phyloP scores from a whole-genome alignment of 2,113 vertebrate species.

The Plestiodon gilberti region DNA sequence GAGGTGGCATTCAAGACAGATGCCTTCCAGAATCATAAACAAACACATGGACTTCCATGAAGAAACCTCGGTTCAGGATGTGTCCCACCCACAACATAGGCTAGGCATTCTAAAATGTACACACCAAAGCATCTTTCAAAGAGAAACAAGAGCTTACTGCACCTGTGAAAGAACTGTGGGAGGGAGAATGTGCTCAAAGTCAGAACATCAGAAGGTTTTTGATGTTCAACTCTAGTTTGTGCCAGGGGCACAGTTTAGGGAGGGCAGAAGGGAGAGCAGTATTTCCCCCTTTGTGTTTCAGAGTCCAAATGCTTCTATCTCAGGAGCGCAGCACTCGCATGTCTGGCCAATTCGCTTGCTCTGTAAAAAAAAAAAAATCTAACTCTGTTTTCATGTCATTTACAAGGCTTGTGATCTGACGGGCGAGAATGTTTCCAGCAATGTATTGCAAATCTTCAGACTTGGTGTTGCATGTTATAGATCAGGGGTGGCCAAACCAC shows the following conservation, averaged over 20 bases:
- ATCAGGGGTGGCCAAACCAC: too few species aligned
- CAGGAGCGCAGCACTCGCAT: background rate
- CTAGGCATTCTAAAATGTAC: background rate
- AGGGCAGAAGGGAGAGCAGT: too few species aligned
- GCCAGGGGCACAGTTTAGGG: background rate
- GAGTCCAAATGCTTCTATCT: background rate
- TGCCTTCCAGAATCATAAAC: background rate
- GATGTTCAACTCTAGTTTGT: background rate
- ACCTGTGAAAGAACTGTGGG: background rate
- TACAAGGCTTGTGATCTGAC: background rate
- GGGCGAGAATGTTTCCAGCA: background rate
- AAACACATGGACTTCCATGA: background rate
- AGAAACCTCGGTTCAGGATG: background rate
- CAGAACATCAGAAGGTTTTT: background rate
- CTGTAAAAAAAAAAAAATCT: background rate
- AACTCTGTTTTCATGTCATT: background rate
- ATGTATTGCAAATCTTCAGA: background rate
- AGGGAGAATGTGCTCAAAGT: background rate
- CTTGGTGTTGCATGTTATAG: background rate
- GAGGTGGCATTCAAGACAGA: background rate
- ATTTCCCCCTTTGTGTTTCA: too few species aligned
- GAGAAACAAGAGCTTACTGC: background rate
- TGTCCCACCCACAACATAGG: background rate
- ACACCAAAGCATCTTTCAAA: background rate
- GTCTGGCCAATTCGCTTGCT: background rate